Evolutionary conservation across 1,140 invertebrate species (phyloP).

Genomic region (Oedothorax gibbosus): DNA sequence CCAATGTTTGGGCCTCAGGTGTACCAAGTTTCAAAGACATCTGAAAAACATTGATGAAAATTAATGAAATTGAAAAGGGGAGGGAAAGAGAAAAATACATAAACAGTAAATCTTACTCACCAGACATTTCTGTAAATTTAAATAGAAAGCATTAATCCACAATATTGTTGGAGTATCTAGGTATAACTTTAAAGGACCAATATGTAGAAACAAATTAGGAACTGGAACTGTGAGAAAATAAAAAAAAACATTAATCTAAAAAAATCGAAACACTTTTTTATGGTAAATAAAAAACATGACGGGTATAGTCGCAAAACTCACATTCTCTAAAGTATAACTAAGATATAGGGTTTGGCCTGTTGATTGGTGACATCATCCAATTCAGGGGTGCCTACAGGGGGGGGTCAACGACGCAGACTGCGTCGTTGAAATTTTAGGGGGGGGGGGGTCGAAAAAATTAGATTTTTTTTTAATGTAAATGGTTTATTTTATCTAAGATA

Average conservation of each 20-base stretch:
- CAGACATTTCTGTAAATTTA: conserved; percentile 85
- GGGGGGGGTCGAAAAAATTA: too few species aligned
- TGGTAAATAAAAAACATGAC: too few species aligned
- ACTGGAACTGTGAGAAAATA: conserved; percentile 79
- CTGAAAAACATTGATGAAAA: background rate
- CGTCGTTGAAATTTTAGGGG: too few species aligned
- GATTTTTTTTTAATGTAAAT: too few species aligned
- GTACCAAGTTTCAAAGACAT: conserved; percentile 51
- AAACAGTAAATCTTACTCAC: conserved; percentile 60
- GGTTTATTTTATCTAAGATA: too few species aligned
- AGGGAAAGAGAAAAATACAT: background rate
- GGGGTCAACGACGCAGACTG: too few species aligned
- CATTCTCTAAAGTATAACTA: too few species aligned
- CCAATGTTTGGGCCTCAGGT: conserved; percentile 31
- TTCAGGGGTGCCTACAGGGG: too few species aligned
- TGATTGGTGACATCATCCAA: too few species aligned
- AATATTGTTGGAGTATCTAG: conserved; percentile 87
- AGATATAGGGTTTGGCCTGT: too few species aligned
- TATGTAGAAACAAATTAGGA: conserved; percentile 89
- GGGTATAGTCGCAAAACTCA: too few species aligned
- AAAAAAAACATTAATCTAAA: background rate
- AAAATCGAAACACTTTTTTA: background rate
- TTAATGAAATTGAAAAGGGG: conserved; percentile 2
- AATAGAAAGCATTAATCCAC: conserved; percentile 93
- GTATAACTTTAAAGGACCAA: conserved; percentile 87